Conservation (phyloP, 2,797 vertebrate genomes). For the Phataginus tricuspis region DNA sequence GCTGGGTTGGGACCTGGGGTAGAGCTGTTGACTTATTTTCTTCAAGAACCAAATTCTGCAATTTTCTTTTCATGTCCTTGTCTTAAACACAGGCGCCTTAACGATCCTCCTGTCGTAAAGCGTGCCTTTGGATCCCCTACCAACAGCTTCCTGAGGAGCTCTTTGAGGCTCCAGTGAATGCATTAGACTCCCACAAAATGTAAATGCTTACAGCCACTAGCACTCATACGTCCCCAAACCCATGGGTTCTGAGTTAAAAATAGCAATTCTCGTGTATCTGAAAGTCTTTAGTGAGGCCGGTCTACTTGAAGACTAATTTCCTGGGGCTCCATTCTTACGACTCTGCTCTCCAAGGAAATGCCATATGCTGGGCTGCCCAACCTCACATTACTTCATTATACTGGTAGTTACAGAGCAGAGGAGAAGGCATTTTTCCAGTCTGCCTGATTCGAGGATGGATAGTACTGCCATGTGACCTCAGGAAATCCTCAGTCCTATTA, state of each 20-base stretch:
- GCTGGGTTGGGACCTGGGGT: slow-evolving; percentile 73
- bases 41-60: slow-evolving; percentile 83
- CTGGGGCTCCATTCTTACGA: not conserved
- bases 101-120: slow-evolving; percentile 90
- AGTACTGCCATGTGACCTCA: not conserved
- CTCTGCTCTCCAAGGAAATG: not conserved
- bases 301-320: not conserved
- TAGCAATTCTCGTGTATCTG: not conserved
- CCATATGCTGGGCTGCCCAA: not conserved
- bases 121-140: slow-evolving; percentile 92
- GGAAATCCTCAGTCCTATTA: slow-evolving; percentile 57
- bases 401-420: not conserved
- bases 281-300: not conserved
- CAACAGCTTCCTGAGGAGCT: slow-evolving; percentile 90
- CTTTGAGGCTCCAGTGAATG: not conserved
- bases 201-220: not conserved
- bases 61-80: slow-evolving; percentile 85
- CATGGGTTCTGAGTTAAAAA: not conserved
- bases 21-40: slow-evolving; percentile 25
- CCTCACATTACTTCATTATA: not conserved
- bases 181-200: not conserved
- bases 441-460: slow-evolving; percentile 14
- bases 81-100: slow-evolving; percentile 94
- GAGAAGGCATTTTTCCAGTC: not conserved
- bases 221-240: not conserved